phyloP scores from a whole-genome alignment of 1,140 invertebrate genomes.

The Drosophila nikananu region DNA sequence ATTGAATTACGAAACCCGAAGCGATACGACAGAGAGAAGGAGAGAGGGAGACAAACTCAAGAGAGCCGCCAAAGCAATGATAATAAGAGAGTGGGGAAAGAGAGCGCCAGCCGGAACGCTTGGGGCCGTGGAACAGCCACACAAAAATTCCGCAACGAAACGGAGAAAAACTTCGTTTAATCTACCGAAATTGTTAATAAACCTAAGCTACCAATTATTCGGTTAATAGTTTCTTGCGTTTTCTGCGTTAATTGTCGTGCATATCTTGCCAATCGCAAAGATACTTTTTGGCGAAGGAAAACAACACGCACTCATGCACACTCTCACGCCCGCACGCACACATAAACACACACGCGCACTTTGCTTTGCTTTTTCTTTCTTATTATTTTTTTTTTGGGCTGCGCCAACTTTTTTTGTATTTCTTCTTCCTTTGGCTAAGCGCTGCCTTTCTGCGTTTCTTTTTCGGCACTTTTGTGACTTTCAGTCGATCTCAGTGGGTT shows the following conservation, averaged over 20 bases:
- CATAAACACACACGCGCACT: constrained; percentile 55
- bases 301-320: constrained; percentile 54
- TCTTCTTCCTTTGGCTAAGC: constrained; percentile 10
- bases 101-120: constrained; percentile 49
- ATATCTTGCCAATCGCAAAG: constrained; percentile 28
- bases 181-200: constrained; percentile 26
- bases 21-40: constrained; percentile 47
- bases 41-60: constrained; percentile 6
- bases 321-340: constrained; percentile 34
- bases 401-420: constrained; percentile 59
- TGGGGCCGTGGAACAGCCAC: constrained; percentile 64
- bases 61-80: constrained; percentile 5
- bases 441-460: constrained; percentile 27
- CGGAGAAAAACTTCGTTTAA: constrained; percentile 44
- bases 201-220: constrained; percentile 30
- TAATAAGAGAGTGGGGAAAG: constrained; percentile 12
- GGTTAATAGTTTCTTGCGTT: constrained; percentile 12
- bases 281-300: constrained; percentile 32
- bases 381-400: constrained; percentile 56
- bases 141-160: constrained; percentile 78
- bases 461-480: constrained; percentile 45
- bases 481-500: constrained; percentile 56
- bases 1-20: constrained; percentile 77
- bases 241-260: constrained; percentile 10
- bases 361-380: constrained; percentile 66